Conservation (phyloP, 1,140 invertebrate genomes). For the Drosophila busckii region DNA sequence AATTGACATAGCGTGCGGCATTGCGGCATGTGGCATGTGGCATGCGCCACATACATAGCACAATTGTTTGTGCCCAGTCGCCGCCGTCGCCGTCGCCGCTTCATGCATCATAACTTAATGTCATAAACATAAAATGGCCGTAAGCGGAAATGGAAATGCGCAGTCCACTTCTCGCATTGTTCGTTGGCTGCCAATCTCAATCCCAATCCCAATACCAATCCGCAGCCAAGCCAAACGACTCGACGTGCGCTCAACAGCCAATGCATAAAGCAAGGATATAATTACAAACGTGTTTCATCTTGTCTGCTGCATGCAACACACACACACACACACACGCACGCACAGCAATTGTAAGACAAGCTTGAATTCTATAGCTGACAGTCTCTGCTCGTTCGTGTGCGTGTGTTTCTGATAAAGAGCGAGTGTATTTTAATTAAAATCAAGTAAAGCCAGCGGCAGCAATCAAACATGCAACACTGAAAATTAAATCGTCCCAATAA, state of each 20-base stretch:
- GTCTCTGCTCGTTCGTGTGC: no score
- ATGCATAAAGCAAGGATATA: slow-evolving; percentile 35
- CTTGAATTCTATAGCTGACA: no score
- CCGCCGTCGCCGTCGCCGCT: neutral
- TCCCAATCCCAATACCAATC: neutral
- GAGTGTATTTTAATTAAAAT: slow-evolving; percentile 63
- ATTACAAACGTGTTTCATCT: slow-evolving; percentile 37
- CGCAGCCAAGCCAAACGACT: neutral
- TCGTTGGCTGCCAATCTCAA: neutral
- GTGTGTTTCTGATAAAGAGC: neutral
- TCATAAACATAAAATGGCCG: slow-evolving; percentile 32
- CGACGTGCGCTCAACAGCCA: neutral
- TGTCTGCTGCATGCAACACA: slow-evolving; percentile 4
- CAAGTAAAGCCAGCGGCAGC: slow-evolving; percentile 25
- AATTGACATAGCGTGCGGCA: slow-evolving; percentile 31
- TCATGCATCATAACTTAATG: slow-evolving; percentile 49
- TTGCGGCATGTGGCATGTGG: no score
- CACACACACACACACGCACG: neutral
- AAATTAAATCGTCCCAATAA: neutral
- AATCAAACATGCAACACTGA: slow-evolving; percentile 4
- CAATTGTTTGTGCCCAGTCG: slow-evolving; percentile 14
- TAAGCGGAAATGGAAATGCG: slow-evolving; percentile 53
- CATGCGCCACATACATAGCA: no score
- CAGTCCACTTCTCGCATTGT: slow-evolving; percentile 4
- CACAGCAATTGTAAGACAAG: slow-evolving; percentile 15